Base-by-base conservation (phyloP, 2,888 invertebrate species). In the Latheticus oryzae region DNA sequence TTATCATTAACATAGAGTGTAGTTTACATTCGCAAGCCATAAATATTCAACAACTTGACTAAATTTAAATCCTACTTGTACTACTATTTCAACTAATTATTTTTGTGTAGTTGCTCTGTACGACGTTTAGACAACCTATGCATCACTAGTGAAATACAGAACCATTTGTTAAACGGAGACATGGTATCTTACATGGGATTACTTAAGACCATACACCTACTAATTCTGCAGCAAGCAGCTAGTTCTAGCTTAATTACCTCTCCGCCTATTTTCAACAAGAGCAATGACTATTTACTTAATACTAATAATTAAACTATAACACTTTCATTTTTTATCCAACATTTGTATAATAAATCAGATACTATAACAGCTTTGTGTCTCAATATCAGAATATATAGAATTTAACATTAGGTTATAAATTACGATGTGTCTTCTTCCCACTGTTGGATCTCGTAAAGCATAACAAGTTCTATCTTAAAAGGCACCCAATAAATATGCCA, bases 401-500 rank as follows among this genome's bases (percentile, higher is more conserved):
- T 47, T 43, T 21, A 21, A 53, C 43, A 37, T 33, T 15, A 13
- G 15, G 17, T 43, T 58, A 66, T 67, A 68, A 67, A 68, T 65
- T 59, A 67, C 65, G 54, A 63, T 54, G 60, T 63, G 63, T 58
- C 66, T 60, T n/a, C n/a, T n/a, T 65, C 67, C 70, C 66, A 70
- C 70, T 65, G 63, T 17, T 68, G 52, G 60, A 64, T 53, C 66
- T 58, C 65, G 64, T 68, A 65, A 69, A 68, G 61, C 64, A 69
- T 65, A 68, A 66, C 64, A 63, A 48, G 28, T 58, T 63, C 64
- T 63, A 66, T 66, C 62, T 64, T 58, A 48, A 50, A 47, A 55
- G 60, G 59, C 60, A 60, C 61, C 63, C 64, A 64, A 70, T 70
- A 70, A 71, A 71, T 69, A 71, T 66, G 67, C 68, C 65, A 68